Percentiles rank a stretch among this genome's conserved stretches.
Conservation (phyloP, 2,797 vertebrate species). For the Pseudomugil tenellus region DNA sequence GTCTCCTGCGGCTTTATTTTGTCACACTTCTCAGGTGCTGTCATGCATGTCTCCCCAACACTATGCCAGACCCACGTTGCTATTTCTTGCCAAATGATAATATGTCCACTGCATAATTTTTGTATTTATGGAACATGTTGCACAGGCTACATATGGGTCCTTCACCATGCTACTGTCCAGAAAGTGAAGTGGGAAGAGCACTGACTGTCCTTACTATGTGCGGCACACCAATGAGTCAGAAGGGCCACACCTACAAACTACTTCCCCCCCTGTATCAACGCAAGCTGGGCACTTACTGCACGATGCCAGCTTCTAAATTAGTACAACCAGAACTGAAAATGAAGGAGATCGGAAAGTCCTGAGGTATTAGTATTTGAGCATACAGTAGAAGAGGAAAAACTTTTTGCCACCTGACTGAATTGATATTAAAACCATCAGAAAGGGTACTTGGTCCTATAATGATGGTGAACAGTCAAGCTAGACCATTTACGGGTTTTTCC, state of each 20-base stretch:
- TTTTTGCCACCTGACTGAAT: slow-evolving; percentile 83
- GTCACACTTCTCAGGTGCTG: slow-evolving; percentile 56
- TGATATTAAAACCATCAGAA: slow-evolving; percentile 79
- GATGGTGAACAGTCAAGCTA: slow-evolving; percentile 71
- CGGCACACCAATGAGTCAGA: slow-evolving; percentile 77
- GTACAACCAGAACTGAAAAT: slow-evolving; percentile 80
- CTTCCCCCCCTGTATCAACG: slow-evolving; percentile 74
- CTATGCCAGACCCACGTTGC: slow-evolving; percentile 45
- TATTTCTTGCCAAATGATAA: slow-evolving; percentile 63
- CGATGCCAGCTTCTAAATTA: slow-evolving; percentile 83
- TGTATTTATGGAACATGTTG: slow-evolving; percentile 39
- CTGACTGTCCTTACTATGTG: slow-evolving; percentile 56
- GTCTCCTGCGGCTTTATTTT: slow-evolving; percentile 62
- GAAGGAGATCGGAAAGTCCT: slow-evolving; percentile 75
- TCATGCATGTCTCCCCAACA: slow-evolving; percentile 44
- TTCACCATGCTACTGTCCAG: slow-evolving; percentile 46
- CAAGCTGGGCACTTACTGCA: slow-evolving; percentile 78
- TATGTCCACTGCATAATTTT: slow-evolving; percentile 57
- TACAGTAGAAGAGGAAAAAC: slow-evolving; percentile 81
- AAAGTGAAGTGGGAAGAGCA: slow-evolving; percentile 45
- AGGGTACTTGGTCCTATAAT: slow-evolving; percentile 76
- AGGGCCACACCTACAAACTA: slow-evolving; percentile 74
- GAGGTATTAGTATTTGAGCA: slow-evolving; percentile 86
- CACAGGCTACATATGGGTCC: slow-evolving; percentile 40
- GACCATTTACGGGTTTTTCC: slow-evolving; percentile 40